Base-by-base conservation (phyloP, 2,888 invertebrate genomes). In the Drosophila anceps region DNA sequence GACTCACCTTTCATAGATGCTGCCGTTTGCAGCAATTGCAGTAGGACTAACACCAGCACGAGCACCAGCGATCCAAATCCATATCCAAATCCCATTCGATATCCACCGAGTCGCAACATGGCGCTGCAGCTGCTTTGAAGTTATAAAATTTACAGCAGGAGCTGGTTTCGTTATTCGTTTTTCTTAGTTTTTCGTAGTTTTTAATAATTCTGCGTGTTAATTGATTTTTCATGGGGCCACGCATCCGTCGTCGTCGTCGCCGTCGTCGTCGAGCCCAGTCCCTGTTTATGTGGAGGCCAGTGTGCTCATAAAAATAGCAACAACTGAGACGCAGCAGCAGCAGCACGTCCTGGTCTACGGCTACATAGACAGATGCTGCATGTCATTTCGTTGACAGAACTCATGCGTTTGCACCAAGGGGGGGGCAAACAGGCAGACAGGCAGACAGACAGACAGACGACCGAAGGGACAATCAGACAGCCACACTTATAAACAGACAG, bases 211-310 rank as follows among this genome's bases (percentile, higher is more conserved):
- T 75, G 87, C 85, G 90, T 87, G 90, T 89, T 90, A 89, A 89
- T 89, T 90, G 88, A 89, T 90, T 90, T 84, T 90, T 86, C 84
- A 84, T 87, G 86, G 87, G 87, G 87, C 84, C 85, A 88, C 84
- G 88, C 88, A 88, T 85, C 84, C 88, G 84, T 88, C 83, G 78
- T 84, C 79, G 71, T 84, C 82, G 77, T 84, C 79, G 71, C 82
- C 82, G 77, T 82, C 76, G 70, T 68, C 27, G 55, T 53, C 46
- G 60, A 27, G 33, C 39, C 33, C 33, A 31, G 63, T 50, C 33
- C 44, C 48, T 67, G 73, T 75, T 58, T 61, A 58, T 69, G 63
- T 66, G 58, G 54, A 12, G 68, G 55, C 50, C 69, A 55, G 65
- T 67, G 66, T 54, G 67, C 73, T 82, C 87, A 89, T 81, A 87